A percentile compares a stretch with the other conserved stretches of the same genome.
These are phyloP conservation scores for Pelobates cultripes DNA, from an alignment of 2,797 vertebrate species.

Conservation along the genomic window DNA sequence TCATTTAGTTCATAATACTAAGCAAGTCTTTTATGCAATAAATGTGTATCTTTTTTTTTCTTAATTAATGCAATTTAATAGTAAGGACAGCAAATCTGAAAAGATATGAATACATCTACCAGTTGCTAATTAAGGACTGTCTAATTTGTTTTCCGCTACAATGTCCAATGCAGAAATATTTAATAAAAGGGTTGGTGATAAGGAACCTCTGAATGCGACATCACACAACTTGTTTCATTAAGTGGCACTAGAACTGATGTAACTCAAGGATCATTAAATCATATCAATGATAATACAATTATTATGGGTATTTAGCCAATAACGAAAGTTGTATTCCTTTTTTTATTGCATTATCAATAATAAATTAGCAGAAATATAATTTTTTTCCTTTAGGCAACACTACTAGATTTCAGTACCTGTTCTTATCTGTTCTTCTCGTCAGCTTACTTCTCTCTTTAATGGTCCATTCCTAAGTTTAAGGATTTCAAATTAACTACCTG, in stretches of 20 bases:
- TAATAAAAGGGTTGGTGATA: slow-evolving; percentile 3
- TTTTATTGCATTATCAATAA: neutral
- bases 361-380: neutral
- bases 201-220: slow-evolving; percentile 32
- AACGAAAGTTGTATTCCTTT: neutral
- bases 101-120: slow-evolving; percentile 38
- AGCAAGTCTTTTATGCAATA: too few relatives aligned
- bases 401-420: neutral
- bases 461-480: neutral
- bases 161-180: slow-evolving; percentile 8
- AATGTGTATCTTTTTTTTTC: neutral
- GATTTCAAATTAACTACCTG: too few relatives aligned
- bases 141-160: slow-evolving; percentile 18
- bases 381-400: neutral
- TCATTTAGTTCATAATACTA: too few relatives aligned
- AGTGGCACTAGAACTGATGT: slow-evolving; percentile 13
- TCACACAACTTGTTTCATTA: neutral
- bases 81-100: slow-evolving; percentile 23
- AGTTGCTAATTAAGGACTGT: slow-evolving; percentile 44
- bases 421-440: too few relatives aligned
- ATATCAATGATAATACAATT: slow-evolving; percentile 18
- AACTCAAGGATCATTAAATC: slow-evolving; percentile 16
- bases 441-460: neutral
- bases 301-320: neutral
- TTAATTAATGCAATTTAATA: slow-evolving; percentile 27